Evolutionary conservation across 2,797 vertebrate genomes (phyloP).

Genomic region (Gephyroberyx darwinii): DNA sequence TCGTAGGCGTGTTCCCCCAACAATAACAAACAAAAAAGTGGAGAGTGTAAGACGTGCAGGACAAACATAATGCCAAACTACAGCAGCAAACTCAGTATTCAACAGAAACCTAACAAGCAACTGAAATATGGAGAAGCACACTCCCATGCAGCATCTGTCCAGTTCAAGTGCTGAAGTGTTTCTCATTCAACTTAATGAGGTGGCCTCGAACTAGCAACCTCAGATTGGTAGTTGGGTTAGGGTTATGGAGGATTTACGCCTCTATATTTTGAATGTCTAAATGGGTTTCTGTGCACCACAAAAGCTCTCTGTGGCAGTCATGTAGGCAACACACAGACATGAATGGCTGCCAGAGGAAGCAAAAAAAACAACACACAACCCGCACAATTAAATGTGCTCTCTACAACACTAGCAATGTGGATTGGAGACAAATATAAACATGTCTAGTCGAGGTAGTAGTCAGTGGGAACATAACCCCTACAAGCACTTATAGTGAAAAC

Average conservation of each 20-base stretch:
- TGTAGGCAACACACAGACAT: neutral
- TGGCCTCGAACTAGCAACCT: constrained; percentile 57
- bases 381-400: neutral
- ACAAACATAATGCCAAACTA: constrained; percentile 32
- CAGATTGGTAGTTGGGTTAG: constrained; percentile 36
- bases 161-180: constrained; percentile 69
- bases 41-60: constrained; percentile 1
- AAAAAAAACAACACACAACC: neutral
- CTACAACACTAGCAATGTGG: neutral
- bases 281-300: constrained; percentile 30
- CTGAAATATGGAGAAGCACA: constrained; percentile 56
- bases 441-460: neutral
- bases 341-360: neutral
- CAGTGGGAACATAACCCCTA: neutral
- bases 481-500: too few relatives aligned
- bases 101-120: constrained; percentile 50
- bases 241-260: constrained; percentile 48
- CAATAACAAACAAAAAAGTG: constrained; percentile 6
- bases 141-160: constrained; percentile 50
- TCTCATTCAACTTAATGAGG: constrained; percentile 71
- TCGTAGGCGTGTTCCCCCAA: neutral
- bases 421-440: neutral
- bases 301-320: constrained; percentile 6
- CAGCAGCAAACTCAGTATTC: constrained; percentile 24
- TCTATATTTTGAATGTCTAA: constrained; percentile 40